Percentiles rank a stretch among this genome's conserved stretches.
Conservation (phyloP, 2,888 invertebrate species). For the Lasioglossum marginatum region DNA sequence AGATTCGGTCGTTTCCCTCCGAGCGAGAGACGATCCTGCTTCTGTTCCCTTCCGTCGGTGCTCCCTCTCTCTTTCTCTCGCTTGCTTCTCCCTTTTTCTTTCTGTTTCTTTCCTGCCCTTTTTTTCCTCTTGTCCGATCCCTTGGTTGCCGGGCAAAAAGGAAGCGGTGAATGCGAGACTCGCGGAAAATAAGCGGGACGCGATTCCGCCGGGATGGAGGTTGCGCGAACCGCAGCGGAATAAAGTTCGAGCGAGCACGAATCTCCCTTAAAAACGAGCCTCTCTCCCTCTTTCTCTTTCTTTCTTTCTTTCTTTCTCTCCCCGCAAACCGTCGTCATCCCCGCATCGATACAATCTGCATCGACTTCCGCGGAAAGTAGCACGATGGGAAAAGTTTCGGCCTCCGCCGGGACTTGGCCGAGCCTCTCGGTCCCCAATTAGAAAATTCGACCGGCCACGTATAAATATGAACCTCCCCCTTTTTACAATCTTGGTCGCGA, state of each 20-base stretch:
- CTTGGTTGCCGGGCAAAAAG: conserved; percentile 22
- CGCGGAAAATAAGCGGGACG: conserved; percentile 48
- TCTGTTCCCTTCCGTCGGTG: neutral
- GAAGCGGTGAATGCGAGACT: conserved; percentile 13
- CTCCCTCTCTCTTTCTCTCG: neutral
- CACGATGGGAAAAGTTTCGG: conserved; percentile 29
- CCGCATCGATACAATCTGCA: conserved; percentile 18
- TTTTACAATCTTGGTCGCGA: neutral
- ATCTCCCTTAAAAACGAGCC: conserved; percentile 45
- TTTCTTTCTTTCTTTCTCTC: neutral
- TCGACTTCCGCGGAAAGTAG: conserved; percentile 4
- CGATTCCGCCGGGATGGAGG: conserved; percentile 48
- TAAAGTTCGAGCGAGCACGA: conserved; percentile 30
- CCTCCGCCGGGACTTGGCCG: neutral
- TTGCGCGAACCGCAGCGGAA: conserved; percentile 52
- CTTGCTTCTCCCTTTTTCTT: neutral
- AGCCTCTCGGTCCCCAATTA: conserved; percentile 32
- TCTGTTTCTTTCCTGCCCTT: neutral
- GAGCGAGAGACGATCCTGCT: conserved; percentile 14
- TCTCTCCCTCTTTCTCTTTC: neutral
- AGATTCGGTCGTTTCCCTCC: conserved; percentile 25
- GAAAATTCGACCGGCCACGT: conserved; percentile 28
- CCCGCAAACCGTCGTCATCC: neutral
- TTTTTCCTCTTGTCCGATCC: conserved; percentile 16
- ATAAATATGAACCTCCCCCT: conserved; percentile 20